A percentile compares a stretch with the other conserved stretches of the same genome.
Evolutionary conservation across 2,888 invertebrate species (phyloP).

Genomic region (Odontocerum albicorne): DNA sequence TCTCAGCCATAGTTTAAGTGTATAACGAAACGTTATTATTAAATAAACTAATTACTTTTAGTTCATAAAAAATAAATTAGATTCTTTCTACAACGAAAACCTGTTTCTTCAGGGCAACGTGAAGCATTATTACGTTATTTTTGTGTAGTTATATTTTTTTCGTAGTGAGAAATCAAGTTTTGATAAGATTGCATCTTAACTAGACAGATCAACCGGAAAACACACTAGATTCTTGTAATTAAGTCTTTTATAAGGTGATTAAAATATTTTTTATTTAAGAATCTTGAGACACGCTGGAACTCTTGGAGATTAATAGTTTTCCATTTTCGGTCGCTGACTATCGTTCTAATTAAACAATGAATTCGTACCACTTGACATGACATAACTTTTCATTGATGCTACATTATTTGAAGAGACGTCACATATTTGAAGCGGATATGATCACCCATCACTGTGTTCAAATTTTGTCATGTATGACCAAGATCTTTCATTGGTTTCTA

Average conservation of each 20-base stretch:
- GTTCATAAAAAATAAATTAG: constrained; percentile 13
- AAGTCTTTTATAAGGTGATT: constrained; percentile 14
- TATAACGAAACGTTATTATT: constrained; percentile 4
- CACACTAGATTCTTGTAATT: constrained; percentile 21
- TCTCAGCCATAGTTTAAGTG: neutral
- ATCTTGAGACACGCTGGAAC: neutral
- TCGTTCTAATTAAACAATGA: too few relatives aligned
- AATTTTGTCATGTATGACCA: too few relatives aligned
- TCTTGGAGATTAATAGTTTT: too few relatives aligned
- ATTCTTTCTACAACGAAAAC: constrained; percentile 7
- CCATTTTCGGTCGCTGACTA: too few relatives aligned
- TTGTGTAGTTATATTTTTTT: constrained; percentile 1
- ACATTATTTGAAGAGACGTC: too few relatives aligned
- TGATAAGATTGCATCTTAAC: constrained; percentile 18
- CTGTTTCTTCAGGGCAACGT: neutral
- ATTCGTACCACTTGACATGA: too few relatives aligned
- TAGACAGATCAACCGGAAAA: constrained; percentile 23
- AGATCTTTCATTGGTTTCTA: too few relatives aligned
- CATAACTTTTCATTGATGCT: too few relatives aligned
- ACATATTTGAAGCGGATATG: too few relatives aligned
- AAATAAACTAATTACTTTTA: constrained; percentile 12
- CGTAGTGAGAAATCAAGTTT: constrained; percentile 17
- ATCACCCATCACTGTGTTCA: too few relatives aligned
- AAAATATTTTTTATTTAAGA: constrained; percentile 1
- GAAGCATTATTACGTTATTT: constrained; percentile 1